Evolutionary conservation across 2,113 vertebrate genomes (phyloP).

Genomic region (Raphicerus campestris): DNA sequence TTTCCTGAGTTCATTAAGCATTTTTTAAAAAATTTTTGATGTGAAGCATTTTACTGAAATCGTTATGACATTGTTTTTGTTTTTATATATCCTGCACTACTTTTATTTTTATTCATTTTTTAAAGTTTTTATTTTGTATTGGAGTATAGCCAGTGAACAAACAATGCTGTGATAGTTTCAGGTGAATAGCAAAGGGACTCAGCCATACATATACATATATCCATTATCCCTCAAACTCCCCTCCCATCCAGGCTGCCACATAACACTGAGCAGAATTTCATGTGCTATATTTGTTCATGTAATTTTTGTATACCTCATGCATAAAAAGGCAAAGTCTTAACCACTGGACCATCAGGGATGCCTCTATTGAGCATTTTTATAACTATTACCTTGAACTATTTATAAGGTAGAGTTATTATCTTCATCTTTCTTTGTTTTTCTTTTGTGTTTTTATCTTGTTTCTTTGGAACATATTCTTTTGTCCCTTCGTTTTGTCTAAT

Average conservation of each 20-base stretch:
- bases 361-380: not conserved
- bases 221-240: not conserved
- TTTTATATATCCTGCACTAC: not conserved
- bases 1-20: not conserved
- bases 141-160: not conserved
- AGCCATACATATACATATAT: not conserved
- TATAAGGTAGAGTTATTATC: not conserved
- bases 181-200: not conserved
- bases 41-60: not conserved
- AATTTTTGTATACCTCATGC: not conserved
- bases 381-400: not conserved
- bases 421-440: not conserved
- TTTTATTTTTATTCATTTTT: not conserved
- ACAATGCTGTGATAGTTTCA: not conserved
- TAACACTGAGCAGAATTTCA: not conserved
- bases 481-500: not conserved
- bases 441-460: not conserved
- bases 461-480: not conserved
- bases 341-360: not conserved
- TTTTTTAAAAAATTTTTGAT: not conserved
- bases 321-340: not conserved
- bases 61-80: not conserved
- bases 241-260: not conserved
- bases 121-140: not conserved
- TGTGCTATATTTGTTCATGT: not conserved